Base-by-base conservation (phyloP, 2,797 vertebrate species). In the Gobionotothen gibberifrons region DNA sequence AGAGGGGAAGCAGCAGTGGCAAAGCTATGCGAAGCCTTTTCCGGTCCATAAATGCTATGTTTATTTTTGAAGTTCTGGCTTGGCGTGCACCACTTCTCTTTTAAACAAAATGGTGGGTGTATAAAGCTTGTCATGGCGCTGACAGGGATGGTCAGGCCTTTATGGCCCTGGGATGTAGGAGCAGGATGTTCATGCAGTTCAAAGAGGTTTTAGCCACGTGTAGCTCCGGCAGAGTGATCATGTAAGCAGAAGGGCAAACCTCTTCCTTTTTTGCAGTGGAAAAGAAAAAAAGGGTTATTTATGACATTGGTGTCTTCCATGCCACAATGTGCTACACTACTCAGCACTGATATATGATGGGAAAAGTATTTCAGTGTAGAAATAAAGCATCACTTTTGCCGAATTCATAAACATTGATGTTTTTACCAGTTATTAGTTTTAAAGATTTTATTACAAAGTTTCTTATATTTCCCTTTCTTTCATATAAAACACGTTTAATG, bases 21-120 rank as follows among this genome's bases (percentile, higher is more conserved):
- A 80, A 59, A 85, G 89, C 83, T 72, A 64, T 79, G 69, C 15
- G 48, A 71, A 72, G 79, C 72, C 89, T 84, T 91, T 89, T 90
- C 91, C 84, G 81, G 78, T 78, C 84, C 84, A 88, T 91, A 92
- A 92, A 92, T 73, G 79, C 80, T 72, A 73, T 85, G 81, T 94
- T 93, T 93, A 91, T 94, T 92, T 94, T 92, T 77, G 70, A 91
- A 84, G 81, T 86, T 90, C 65, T 87, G 87, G 85, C 81, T 84
- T 79, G 78, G 83, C 83, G 84, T 78, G 71, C 82, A 72, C 83
- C 54, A 74, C 92, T 88, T 93, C 67, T 76, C 85, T 79, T 71
- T 86, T 73, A 85, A 91, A 87, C 76, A 79, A 87, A 90, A 83
- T 77, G 74, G 83, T 87, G 84, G 85, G 85, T 83, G 85, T 76